Percentiles rank a stretch among this genome's conserved stretches.
Evolutionary conservation across 2,113 vertebrate species (phyloP).

Genomic region (Colaptes auratus): DNA sequence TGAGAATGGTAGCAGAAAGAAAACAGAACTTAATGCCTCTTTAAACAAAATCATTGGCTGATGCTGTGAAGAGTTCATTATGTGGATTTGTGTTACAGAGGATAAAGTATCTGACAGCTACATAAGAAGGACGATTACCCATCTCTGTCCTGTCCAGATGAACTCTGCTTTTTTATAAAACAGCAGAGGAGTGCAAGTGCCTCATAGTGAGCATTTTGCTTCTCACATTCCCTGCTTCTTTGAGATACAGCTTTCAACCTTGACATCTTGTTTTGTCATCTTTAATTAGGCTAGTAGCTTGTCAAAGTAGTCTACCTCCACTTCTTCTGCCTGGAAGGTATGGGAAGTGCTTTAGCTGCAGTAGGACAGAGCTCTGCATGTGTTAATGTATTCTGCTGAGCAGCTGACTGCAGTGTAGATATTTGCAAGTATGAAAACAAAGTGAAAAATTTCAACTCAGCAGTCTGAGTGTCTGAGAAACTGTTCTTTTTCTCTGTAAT

Average conservation of each 20-base stretch:
- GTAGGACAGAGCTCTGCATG: neutral
- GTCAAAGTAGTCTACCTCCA: neutral
- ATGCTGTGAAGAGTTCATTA: neutral
- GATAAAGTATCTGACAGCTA: neutral
- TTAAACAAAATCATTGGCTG: neutral
- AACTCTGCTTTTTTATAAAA: neutral
- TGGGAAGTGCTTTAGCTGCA: fast-evolving
- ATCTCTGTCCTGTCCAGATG: neutral
- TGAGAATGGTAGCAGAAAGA: neutral
- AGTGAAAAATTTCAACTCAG: neutral
- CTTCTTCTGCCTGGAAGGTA: neutral
- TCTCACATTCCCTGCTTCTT: neutral
- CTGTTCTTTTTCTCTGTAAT: neutral
- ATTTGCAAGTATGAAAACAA: neutral
- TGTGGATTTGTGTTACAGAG: neutral
- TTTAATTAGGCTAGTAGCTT: neutral
- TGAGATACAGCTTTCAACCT: neutral
- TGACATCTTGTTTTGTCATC: neutral
- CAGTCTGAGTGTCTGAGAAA: slow-evolving; percentile 25
- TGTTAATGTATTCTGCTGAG: neutral
- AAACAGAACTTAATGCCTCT: neutral
- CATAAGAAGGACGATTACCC: neutral
- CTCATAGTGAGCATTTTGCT: neutral
- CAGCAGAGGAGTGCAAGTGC: neutral
- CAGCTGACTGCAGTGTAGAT: slow-evolving; percentile 3